These are phyloP conservation scores for Pocillopora damicornis DNA, from an alignment of 64 coral and sea anemone species.

Conservation along the genomic window DNA sequence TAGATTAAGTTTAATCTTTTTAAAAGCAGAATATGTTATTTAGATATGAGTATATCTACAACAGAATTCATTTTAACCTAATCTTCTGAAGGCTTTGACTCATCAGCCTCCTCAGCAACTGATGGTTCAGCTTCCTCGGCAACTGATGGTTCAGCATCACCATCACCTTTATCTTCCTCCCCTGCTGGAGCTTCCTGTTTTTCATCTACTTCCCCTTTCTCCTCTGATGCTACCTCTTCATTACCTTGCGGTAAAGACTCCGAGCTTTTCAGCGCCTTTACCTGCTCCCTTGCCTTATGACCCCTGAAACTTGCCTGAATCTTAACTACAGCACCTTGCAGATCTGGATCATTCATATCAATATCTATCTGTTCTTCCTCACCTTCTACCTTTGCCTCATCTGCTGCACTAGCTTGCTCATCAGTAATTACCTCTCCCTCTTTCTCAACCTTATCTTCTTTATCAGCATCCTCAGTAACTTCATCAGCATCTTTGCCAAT, in stretches of 20 bases:
- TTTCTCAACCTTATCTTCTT: conserved; percentile 20
- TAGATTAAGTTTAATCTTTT: not conserved
- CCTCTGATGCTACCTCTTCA: not conserved
- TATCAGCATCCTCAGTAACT: not conserved
- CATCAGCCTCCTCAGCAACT: conserved; percentile 11
- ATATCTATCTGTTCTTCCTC: conserved; percentile 37
- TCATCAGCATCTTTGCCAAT: not conserved
- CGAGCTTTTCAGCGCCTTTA: conserved; percentile 54
- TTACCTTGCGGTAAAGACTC: conserved; percentile 29
- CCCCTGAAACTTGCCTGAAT: conserved; percentile 96
- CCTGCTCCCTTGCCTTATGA: conserved; percentile 76
- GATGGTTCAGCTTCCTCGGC: not conserved
- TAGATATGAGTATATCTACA: too few species aligned
- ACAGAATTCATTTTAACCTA: not conserved
- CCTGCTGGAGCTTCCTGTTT: not conserved
- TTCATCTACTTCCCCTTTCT: conserved; percentile 4
- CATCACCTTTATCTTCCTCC: not conserved
- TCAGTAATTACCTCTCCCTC: conserved; percentile 9
- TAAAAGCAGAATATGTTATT: not conserved
- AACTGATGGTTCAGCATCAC: not conserved
- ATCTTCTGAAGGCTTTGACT: conserved; percentile 39
- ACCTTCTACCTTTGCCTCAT: conserved; percentile 5
- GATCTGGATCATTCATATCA: conserved; percentile 70
- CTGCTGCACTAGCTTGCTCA: conserved; percentile 16
- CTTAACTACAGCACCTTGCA: conserved; percentile 84